Evolutionary conservation across 2,113 vertebrate species (phyloP).

Genomic region (Panthera leo): DNA sequence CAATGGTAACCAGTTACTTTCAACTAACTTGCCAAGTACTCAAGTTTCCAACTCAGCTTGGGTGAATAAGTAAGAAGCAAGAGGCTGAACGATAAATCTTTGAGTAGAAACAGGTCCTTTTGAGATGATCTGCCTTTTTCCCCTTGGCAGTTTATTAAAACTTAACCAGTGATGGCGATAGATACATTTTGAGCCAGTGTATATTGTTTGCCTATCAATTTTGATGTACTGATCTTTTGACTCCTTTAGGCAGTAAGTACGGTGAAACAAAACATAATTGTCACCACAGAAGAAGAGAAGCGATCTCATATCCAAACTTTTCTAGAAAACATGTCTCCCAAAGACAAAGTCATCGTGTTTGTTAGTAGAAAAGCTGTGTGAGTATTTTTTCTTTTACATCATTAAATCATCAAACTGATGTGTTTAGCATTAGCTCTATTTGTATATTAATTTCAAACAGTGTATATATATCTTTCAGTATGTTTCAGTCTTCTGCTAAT

Average conservation of each 20-base stretch:
- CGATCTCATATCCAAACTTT: slow-evolving; percentile 89
- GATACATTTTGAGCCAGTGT: not conserved
- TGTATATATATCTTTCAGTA: not conserved
- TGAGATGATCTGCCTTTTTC: not conserved
- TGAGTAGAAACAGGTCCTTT: not conserved
- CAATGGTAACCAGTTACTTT: not conserved
- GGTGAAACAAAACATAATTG: slow-evolving; percentile 90
- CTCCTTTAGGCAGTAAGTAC: slow-evolving; percentile 92
- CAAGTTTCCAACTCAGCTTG: not conserved
- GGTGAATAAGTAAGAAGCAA: not conserved
- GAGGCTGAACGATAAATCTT: not conserved
- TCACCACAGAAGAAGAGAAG: slow-evolving; percentile 94
- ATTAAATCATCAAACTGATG: not conserved
- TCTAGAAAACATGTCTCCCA: slow-evolving; percentile 89
- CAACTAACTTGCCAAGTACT: not conserved
- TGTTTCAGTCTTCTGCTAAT: not conserved
- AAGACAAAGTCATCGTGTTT: slow-evolving; percentile 96
- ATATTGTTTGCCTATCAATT: not conserved
- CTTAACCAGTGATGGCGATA: not conserved
- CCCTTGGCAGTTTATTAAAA: not conserved
- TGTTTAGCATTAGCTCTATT: not conserved
- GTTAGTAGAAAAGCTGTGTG: slow-evolving; percentile 94
- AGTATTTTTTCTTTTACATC: slow-evolving; percentile 75
- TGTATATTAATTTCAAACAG: not conserved
- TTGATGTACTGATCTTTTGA: slow-evolving; percentile 60